Conservation (phyloP, 2,888 invertebrate species). For the Coleophora flavipennella region DNA sequence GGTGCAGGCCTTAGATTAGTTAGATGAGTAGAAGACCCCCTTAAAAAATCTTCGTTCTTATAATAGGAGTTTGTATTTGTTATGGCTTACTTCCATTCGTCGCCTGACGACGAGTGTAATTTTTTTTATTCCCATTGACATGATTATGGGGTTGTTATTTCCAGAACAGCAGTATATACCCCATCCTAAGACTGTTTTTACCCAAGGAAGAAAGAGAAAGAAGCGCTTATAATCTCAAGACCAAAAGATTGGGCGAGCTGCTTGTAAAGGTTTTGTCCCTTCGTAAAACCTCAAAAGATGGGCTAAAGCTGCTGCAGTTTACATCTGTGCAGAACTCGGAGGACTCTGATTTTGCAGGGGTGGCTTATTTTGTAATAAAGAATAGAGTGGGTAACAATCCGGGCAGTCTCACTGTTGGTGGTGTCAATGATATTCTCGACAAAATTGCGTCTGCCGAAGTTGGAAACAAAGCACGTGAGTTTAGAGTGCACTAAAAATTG, state of each 20-base stretch:
- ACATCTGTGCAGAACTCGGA: conserved; percentile 62
- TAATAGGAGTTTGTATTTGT: too few relatives aligned
- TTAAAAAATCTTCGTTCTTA: too few relatives aligned
- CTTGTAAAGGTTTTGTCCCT: conserved; percentile 85
- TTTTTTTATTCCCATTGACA: too few relatives aligned
- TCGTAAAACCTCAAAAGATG: conserved; percentile 72
- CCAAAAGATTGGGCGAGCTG: conserved; percentile 79
- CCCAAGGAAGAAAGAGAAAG: conserved; percentile 86
- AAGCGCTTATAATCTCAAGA: conserved; percentile 87
- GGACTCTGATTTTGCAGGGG: conserved; percentile 84
- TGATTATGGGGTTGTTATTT: too few relatives aligned
- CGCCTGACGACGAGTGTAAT: too few relatives aligned
- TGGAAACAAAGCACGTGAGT: conserved; percentile 71
- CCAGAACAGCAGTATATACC: conserved; percentile 76
- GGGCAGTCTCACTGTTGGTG: conserved; percentile 74
- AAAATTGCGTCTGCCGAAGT: conserved; percentile 79
- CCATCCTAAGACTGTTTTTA: conserved; percentile 83
- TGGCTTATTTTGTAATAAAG: conserved; percentile 80
- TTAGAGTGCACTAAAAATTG: too few relatives aligned
- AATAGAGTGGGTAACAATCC: conserved; percentile 51
- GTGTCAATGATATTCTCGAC: conserved; percentile 84
- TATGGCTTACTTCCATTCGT: too few relatives aligned
- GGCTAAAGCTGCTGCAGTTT: conserved; percentile 44
- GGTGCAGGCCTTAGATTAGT: too few relatives aligned
- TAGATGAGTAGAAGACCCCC: too few relatives aligned